Percentiles rank a stretch among this genome's conserved stretches.
These are phyloP conservation scores for Harpalus rubripes DNA, from an alignment of 2,888 invertebrate genomes.

Conservation along the genomic window DNA sequence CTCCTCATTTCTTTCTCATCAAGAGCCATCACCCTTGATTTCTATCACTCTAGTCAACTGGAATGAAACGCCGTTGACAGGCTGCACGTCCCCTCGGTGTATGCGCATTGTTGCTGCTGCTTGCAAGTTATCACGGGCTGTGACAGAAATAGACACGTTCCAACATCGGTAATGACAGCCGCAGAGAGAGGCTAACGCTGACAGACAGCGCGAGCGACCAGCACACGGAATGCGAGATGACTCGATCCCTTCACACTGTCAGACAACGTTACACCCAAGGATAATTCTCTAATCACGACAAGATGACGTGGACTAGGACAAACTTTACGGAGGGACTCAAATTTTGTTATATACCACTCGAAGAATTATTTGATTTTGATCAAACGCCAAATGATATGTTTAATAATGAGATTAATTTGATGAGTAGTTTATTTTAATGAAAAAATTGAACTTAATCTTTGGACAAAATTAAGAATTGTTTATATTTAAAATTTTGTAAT, in stretches of 20 bases:
- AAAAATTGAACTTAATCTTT: too few relatives aligned
- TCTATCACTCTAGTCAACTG: conserved; percentile 14
- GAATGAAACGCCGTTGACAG: conserved; percentile 45
- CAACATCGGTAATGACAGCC: conserved; percentile 66
- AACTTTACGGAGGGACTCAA: not conserved
- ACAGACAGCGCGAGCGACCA: conserved; percentile 51
- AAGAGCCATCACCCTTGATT: conserved; percentile 10
- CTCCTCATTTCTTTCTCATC: conserved; percentile 12
- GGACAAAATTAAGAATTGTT: too few relatives aligned
- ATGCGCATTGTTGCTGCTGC: conserved; percentile 44
- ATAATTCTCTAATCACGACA: conserved; percentile 22
- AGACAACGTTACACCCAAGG: not conserved
- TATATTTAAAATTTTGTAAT: too few relatives aligned
- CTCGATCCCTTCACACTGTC: conserved; percentile 30
- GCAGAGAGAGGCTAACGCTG: conserved; percentile 54
- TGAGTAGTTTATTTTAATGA: too few relatives aligned
- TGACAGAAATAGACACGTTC: conserved; percentile 67
- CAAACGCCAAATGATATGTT: too few relatives aligned
- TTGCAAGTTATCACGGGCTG: conserved; percentile 62
- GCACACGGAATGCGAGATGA: conserved; percentile 26
- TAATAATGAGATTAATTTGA: too few relatives aligned
- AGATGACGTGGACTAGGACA: not conserved
- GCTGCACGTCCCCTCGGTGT: conserved; percentile 29
- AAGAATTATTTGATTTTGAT: not conserved
- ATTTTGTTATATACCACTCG: not conserved